A percentile compares a stretch with the other conserved stretches of the same genome.
Conservation (phyloP, 1,140 invertebrate species). For the Medauroidea extradentata region DNA sequence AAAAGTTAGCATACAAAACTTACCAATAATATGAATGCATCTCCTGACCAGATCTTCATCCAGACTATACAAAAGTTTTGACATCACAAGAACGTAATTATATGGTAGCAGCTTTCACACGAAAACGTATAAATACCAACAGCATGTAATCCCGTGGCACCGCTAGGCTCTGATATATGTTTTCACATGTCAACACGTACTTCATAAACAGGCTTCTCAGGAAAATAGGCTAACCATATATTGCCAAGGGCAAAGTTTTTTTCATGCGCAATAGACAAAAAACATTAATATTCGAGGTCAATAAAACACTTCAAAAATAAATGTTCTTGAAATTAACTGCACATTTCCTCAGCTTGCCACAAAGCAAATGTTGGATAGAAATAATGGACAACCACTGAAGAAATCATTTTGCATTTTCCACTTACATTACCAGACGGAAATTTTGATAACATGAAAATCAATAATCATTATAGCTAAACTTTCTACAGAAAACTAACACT, state of each 20-base stretch:
- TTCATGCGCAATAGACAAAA: constrained; percentile 46
- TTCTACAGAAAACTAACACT: neutral
- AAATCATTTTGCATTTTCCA: constrained; percentile 1
- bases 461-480: constrained; percentile 9
- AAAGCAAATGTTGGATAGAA: neutral
- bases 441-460: constrained; percentile 14
- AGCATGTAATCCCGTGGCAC: too few species aligned
- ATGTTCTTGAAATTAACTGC: neutral
- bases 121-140: too few species aligned
- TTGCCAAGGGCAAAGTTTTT: constrained; percentile 42
- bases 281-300: constrained; percentile 38
- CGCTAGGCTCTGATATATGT: too few species aligned
- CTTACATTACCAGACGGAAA: constrained; percentile 17
- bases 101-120: too few species aligned
- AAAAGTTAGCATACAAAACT: too few species aligned
- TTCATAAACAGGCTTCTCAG: too few species aligned
- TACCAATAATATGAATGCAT: too few species aligned
- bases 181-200: too few species aligned
- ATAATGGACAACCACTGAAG: neutral
- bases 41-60: too few species aligned
- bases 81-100: too few species aligned
- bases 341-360: neutral
- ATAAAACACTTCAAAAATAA: constrained; percentile 22
- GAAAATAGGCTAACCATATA: constrained; percentile 20
- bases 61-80: too few species aligned